These are phyloP conservation scores for Muscicapa comitata DNA, from an alignment of 2,797 vertebrate genomes.

Conservation along the genomic window DNA sequence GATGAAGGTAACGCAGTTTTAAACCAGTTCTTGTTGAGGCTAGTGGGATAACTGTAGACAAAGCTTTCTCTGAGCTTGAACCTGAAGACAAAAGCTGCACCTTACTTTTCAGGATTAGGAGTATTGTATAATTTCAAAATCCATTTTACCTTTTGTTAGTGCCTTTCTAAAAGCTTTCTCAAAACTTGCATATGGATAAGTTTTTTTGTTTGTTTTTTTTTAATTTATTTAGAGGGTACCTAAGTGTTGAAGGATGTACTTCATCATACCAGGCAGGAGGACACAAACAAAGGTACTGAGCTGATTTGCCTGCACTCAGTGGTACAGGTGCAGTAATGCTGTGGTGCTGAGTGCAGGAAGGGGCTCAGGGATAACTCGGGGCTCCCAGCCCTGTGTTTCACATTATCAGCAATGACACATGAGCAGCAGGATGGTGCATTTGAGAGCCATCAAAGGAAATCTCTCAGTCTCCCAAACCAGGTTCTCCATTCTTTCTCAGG, in stretches of 20 bases:
- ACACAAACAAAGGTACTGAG: not conserved
- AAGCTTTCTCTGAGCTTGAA: not conserved
- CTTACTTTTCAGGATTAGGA: not conserved
- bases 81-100: not conserved
- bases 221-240: not conserved
- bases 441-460: not conserved
- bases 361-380: not conserved
- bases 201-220: not conserved
- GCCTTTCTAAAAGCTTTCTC: slow-evolving; percentile 35
- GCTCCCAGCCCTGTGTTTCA: not conserved
- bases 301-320: not conserved
- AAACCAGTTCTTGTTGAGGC: not conserved
- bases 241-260: not conserved
- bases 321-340: not conserved
- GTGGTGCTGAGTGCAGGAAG: not conserved
- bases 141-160: slow-evolving; percentile 12
- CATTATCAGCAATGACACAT: fast-evolving
- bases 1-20: not conserved
- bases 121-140: slow-evolving; percentile 24
- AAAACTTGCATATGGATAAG: not conserved
- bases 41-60: not conserved
- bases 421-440: fast-evolving
- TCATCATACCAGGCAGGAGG: not conserved
- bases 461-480: not conserved
- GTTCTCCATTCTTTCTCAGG: not conserved